Conservation (phyloP, 1,140 invertebrate genomes). For the Musca domestica region DNA sequence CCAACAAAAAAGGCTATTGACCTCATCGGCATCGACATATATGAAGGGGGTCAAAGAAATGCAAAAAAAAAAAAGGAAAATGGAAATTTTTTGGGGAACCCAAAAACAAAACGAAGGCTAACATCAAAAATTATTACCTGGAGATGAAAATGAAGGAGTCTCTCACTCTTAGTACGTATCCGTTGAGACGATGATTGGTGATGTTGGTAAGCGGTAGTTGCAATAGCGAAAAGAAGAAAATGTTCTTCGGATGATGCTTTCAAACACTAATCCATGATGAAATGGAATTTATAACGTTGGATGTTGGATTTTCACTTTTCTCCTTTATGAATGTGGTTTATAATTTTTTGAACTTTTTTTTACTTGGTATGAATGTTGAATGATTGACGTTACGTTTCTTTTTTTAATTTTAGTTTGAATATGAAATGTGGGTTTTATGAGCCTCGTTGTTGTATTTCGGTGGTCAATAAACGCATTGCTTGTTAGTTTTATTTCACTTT, state of each 20-base stretch:
- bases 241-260: neutral
- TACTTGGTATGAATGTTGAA: neutral
- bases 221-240: too few relatives aligned
- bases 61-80: too few relatives aligned
- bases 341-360: neutral
- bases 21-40: too few relatives aligned
- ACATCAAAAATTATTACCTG: too few relatives aligned
- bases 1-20: too few relatives aligned
- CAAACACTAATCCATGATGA: neutral
- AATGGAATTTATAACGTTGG: neutral
- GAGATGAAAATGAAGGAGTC: too few relatives aligned
- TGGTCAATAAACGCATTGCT: slow-evolving; percentile 27
- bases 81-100: too few relatives aligned
- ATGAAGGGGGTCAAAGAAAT: too few relatives aligned
- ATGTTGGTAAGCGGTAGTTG: too few relatives aligned
- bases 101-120: too few relatives aligned
- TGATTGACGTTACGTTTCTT: slow-evolving; percentile 5
- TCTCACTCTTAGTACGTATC: too few relatives aligned
- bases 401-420: slow-evolving; percentile 9
- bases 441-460: slow-evolving; percentile 27
- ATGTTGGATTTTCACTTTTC: neutral
- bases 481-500: neutral
- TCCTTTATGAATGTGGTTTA: neutral
- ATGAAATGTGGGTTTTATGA: slow-evolving; percentile 16
- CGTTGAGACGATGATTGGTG: too few relatives aligned